Evolutionary conservation across 2,797 vertebrate species (phyloP), one percentile per base, ranked within the genome.

Genomic region (Oreonectes daqikongensis): DNA sequence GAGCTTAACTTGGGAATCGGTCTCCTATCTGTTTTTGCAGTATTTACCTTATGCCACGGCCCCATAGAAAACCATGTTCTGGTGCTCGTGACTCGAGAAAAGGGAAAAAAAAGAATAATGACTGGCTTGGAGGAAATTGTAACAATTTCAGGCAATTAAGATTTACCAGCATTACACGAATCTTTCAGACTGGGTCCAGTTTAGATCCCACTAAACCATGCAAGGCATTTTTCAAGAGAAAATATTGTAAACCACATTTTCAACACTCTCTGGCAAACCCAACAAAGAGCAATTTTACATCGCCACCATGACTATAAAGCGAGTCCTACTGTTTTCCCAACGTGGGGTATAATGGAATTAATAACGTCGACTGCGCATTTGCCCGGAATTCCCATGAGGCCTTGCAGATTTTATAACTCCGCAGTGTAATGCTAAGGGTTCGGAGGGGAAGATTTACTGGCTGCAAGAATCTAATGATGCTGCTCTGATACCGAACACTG

Each of bases 281-380:
- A 46, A 82, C 80, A 88, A 84, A 88, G 77, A 77, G 63, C 77
- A 84, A 85, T 84, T 90, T 92, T 88, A 87, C 87, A 86, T 82
- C 70, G 61, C 79, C 71, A 79, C 81, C 69, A 80, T 69, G 83
- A 82, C 85, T 85, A 86, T 79, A 85, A 83, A 89, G 55, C 79
- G 86, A 86, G 81, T 86, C 89, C 88, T 84, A 85, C 90, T 87
- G 88, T 85, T 89, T 85, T 81, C 88, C 74, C 88, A 85, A 86
- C 82, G 82, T 91, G 90, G 86, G 88, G 86, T 86, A 77, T 86
- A 89, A 90, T 88, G 81, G 85, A 90, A 92, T 92, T 90, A 92
- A 91, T 89, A 90, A 85, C 67, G 61, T 84, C 83, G 86, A 84
- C 88, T 86, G 85, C 81, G 86, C 83, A 82, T 90, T 90, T 87